These are phyloP conservation scores for Zeuzera pyrina DNA, from an alignment of 2,888 invertebrate species.

Conservation along the genomic window DNA sequence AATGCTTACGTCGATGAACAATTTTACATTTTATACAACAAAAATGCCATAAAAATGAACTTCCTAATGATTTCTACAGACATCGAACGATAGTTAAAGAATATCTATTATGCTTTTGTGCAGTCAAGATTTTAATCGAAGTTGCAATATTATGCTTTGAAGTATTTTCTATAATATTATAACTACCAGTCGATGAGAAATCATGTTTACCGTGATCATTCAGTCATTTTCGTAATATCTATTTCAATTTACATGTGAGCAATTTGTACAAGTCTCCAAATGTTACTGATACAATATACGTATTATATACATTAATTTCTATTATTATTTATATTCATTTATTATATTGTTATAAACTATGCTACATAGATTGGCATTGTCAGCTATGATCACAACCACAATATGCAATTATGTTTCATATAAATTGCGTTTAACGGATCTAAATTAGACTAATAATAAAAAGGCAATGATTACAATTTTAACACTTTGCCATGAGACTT, in stretches of 20 bases:
- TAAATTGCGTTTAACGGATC: constrained; percentile 14
- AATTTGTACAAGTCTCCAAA: constrained; percentile 71
- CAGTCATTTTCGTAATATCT: constrained; percentile 50
- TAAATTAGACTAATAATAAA: constrained; percentile 8
- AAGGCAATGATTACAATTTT: constrained; percentile 30
- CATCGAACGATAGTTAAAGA: constrained; percentile 34
- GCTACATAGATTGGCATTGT: constrained; percentile 65
- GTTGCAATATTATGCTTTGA: too few relatives aligned
- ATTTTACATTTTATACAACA: constrained; percentile 46
- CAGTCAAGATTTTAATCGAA: too few relatives aligned
- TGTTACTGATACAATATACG: constrained; percentile 49
- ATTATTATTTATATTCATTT: constrained; percentile 49
- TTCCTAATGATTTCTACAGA: constrained; percentile 26
- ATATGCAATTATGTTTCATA: constrained; percentile 49
- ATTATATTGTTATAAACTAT: constrained; percentile 28
- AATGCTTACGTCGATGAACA: constrained; percentile 37
- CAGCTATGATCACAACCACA: constrained; percentile 69
- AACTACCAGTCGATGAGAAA: constrained; percentile 66
- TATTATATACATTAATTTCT: constrained; percentile 11
- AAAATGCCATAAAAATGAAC: constrained; percentile 53
- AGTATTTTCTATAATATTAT: too few relatives aligned
- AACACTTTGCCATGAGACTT: constrained; percentile 46
- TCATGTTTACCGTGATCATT: constrained; percentile 56
- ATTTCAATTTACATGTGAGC: constrained; percentile 60
- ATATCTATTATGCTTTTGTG: background rate